Evolutionary conservation across 2,113 vertebrate species (phyloP), one percentile per base, ranked within the genome.

Genomic region (Toxostoma redivivum): DNA sequence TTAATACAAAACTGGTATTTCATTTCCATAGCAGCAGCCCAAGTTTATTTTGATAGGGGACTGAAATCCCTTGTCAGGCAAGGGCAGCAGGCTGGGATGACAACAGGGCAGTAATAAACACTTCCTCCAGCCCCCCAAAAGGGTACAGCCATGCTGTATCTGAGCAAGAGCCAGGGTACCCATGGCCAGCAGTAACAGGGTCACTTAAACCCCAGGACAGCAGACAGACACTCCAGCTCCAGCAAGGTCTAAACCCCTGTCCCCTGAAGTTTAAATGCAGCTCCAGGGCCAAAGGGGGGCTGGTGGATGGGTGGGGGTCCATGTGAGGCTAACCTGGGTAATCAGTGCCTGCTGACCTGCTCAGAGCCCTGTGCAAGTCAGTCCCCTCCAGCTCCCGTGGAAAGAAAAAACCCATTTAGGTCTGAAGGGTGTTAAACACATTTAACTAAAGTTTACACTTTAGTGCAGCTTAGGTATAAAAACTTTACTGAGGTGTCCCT

Each of bases 181-280:
- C 19, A 31, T 0, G 0, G 11, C 7, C 53, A 56, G 12, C 20
- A 19, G 3, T 20, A 13, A 1, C 18, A 73, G 8, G 3, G 18
- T 10, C 24, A 31, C 7, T 23, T 5, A 31, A n/a, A 12, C 5
- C 6, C 9, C 12, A 64, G 6, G 2, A 30, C 22, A 58, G 4
- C 67, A 57, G 2, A 44, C 0, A 18, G 0, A 10, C 6, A 15
- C 12, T 2, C 2, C 22, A 35, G 0, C 33, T 27, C 23, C 4
- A 72, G 0, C 1, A 40, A 25, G 0, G 0, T 0, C 1, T 3
- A 0, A 15, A 2, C 4, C 12, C 18, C 13, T 9, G 0, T 6
- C 13, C 25, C 4, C 20, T 5, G 15, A 22, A 15, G 7, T 62
- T 72, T 86, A 82, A 76, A 67, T 76, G 27, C 40, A 80, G 24